Evolutionary conservation across 2,888 invertebrate genomes (phyloP).

Genomic region (Alsophila aescularia): DNA sequence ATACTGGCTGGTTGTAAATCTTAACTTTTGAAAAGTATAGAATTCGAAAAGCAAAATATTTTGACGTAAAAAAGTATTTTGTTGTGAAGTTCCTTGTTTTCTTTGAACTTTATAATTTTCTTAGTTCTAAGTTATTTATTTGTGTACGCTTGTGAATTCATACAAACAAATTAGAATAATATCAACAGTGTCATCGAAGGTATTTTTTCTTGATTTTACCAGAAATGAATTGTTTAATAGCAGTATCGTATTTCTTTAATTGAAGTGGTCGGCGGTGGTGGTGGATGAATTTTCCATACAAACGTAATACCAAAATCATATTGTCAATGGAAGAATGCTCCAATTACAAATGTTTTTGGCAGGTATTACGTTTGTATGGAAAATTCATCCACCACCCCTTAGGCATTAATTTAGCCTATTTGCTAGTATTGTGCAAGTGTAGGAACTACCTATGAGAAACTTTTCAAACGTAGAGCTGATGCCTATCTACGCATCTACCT

Average conservation of each 20-base stretch:
- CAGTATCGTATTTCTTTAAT: neutral
- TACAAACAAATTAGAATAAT: neutral
- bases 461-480: no score
- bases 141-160: conserved; percentile 7
- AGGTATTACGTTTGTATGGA: no score
- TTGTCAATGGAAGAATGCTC: no score
- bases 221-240: neutral
- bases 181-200: conserved; percentile 4
- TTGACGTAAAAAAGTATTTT: conserved; percentile 41
- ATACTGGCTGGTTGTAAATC: conserved; percentile 29
- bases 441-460: no score
- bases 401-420: no score
- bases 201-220: neutral
- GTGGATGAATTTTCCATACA: no score
- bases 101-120: conserved; percentile 50
- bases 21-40: conserved; percentile 25
- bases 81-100: conserved; percentile 41
- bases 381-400: no score
- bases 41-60: conserved; percentile 55
- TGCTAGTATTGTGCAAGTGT: no score
- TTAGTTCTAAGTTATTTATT: conserved; percentile 37
- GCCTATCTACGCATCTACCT: no score
- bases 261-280: no score
- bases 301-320: no score
- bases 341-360: no score